Conservation (phyloP, 1,140 invertebrate species). For the Diachasma alloeum region DNA sequence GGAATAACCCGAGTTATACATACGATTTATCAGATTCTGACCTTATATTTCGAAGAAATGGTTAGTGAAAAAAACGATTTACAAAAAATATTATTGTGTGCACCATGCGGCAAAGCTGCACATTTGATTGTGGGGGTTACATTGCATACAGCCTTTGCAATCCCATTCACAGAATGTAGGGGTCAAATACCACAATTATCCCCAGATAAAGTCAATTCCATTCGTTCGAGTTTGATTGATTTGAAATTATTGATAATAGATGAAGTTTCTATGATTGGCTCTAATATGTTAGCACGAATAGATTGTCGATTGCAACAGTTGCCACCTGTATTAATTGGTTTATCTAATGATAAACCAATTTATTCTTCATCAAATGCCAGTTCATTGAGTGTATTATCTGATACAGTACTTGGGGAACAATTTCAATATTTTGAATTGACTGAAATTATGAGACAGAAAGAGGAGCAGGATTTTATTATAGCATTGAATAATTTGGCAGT, state of each 20-base stretch:
- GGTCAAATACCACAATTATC: too few species aligned
- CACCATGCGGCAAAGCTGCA: too few species aligned
- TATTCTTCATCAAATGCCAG: neutral
- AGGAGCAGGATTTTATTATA: constrained; percentile 22
- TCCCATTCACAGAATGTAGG: too few species aligned
- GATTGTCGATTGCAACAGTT: constrained; percentile 28
- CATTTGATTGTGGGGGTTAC: too few species aligned
- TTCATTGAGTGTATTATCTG: neutral
- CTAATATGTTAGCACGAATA: constrained; percentile 10
- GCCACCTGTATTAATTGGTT: constrained; percentile 26
- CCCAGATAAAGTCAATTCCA: too few species aligned
- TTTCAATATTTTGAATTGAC: too few species aligned
- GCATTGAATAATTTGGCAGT: constrained; percentile 24
- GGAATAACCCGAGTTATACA: too few species aligned
- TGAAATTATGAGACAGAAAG: constrained; percentile 33
- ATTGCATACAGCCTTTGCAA: too few species aligned
- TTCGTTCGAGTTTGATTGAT: neutral
- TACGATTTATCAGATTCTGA: too few species aligned
- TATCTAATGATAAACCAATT: constrained; percentile 22
- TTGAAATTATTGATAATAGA: constrained; percentile 31
- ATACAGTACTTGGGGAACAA: constrained; percentile 16
- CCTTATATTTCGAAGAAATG: too few species aligned
- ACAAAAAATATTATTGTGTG: too few species aligned
- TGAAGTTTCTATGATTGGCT: constrained; percentile 28
- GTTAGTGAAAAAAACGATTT: too few species aligned